Evolutionary conservation across 2,797 vertebrate genomes (phyloP).

Genomic region (Microtus agrestis): DNA sequence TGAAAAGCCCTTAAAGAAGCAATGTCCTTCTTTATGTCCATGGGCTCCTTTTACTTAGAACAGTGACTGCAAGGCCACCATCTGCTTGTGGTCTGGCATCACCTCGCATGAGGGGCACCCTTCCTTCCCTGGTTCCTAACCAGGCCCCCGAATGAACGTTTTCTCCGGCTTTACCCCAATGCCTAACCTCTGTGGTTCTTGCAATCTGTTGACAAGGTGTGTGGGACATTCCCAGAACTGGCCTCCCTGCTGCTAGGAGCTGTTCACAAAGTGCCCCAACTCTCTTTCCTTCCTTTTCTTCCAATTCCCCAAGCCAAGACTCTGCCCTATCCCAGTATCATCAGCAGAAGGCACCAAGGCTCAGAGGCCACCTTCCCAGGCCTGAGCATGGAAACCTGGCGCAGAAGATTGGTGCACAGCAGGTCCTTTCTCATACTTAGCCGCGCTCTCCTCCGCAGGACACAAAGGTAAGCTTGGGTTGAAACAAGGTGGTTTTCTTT

Average conservation of each 20-base stretch:
- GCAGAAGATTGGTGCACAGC: background rate
- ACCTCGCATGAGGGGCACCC: background rate
- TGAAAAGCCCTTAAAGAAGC: background rate
- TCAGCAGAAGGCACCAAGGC: background rate
- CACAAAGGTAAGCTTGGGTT: background rate
- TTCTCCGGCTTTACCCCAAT: background rate
- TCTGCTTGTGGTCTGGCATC: background rate
- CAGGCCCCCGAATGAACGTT: background rate
- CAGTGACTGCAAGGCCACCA: background rate
- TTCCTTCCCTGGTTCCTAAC: background rate
- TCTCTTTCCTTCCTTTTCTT: background rate
- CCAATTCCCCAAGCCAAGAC: background rate
- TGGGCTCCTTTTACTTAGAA: background rate
- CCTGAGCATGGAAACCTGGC: background rate
- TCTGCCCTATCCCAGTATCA: background rate
- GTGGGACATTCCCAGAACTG: background rate
- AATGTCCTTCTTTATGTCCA: background rate
- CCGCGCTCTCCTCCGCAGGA: background rate
- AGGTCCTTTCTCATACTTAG: background rate
- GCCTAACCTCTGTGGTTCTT: background rate
- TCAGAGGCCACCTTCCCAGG: background rate
- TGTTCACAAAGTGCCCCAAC: too few relatives aligned
- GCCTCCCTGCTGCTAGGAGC: background rate
- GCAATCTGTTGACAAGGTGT: too few relatives aligned
- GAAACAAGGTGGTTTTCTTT: background rate